A percentile compares a stretch with the other conserved stretches of the same genome.
Conservation (phyloP, 1,140 invertebrate genomes). For the Drosophila subobscura region DNA sequence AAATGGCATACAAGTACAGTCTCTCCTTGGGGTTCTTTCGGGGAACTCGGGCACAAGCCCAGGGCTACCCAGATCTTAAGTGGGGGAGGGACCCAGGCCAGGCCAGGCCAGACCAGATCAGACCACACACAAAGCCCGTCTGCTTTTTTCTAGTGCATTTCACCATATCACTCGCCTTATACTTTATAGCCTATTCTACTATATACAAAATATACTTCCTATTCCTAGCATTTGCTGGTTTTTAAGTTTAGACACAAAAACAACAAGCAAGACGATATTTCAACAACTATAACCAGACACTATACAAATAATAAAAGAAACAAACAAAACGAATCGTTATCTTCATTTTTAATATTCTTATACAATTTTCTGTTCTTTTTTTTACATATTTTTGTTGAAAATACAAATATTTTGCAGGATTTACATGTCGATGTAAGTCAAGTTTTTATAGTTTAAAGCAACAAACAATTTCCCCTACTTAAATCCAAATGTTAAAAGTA, state of each 20-base stretch:
- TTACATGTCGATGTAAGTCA: conserved; percentile 86
- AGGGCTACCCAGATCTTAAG: too few species aligned
- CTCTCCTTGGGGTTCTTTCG: too few species aligned
- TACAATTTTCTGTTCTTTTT: conserved; percentile 79
- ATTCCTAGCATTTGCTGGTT: conserved; percentile 46
- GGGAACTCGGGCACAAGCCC: too few species aligned
- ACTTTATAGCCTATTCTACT: conserved; percentile 12
- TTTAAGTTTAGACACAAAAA: conserved; percentile 46
- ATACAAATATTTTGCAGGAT: conserved; percentile 84
- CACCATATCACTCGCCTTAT: conserved; percentile 1
- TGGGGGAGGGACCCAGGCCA: too few species aligned
- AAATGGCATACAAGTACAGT: too few species aligned
- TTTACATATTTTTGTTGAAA: conserved; percentile 72
- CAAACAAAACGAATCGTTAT: conserved; percentile 48
- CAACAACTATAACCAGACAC: conserved; percentile 13
- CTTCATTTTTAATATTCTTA: conserved; percentile 77
- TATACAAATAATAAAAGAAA: conserved; percentile 16
- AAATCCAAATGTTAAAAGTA: conserved; percentile 35
- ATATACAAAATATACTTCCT: conserved; percentile 24
- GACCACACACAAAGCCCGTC: not conserved
- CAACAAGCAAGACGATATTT: too few species aligned
- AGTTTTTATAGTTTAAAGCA: conserved; percentile 74
- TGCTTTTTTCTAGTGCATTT: conserved; percentile 41
- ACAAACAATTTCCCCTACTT: conserved; percentile 12
- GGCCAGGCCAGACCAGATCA: too few species aligned